phyloP scores from a whole-genome alignment of 1,140 invertebrate species.

The Planococcus citri region DNA sequence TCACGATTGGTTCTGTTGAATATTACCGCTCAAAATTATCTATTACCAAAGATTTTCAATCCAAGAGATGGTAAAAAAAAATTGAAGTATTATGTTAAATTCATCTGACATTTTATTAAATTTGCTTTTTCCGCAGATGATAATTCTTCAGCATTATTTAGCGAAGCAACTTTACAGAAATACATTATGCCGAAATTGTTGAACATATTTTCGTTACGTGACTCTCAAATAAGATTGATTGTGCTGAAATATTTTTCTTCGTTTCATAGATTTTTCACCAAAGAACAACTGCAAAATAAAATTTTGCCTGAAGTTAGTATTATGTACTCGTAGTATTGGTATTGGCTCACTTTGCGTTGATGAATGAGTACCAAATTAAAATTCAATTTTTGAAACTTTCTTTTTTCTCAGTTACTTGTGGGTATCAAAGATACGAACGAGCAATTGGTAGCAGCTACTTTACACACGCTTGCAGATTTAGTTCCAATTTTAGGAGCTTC shows the following conservation, averaged over 20 bases:
- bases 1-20: slow-evolving; percentile 72
- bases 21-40: slow-evolving; percentile 54
- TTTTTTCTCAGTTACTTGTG: slow-evolving; percentile 50
- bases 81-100: slow-evolving; percentile 12
- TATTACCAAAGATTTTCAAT: slow-evolving; percentile 59
- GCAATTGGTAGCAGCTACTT: slow-evolving; percentile 58
- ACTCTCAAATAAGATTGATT: slow-evolving; percentile 56
- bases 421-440: slow-evolving; percentile 74
- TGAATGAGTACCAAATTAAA: too few species aligned
- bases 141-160: slow-evolving; percentile 41
- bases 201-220: slow-evolving; percentile 62
- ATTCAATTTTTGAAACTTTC: too few species aligned
- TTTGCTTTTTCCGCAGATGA: slow-evolving; percentile 20
- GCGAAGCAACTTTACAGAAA: slow-evolving; percentile 47
- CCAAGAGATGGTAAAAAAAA: slow-evolving; percentile 50
- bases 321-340: too few species aligned
- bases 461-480: slow-evolving; percentile 63
- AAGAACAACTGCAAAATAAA: slow-evolving; percentile 50
- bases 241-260: slow-evolving; percentile 56
- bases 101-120: background rate
- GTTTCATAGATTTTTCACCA: slow-evolving; percentile 52
- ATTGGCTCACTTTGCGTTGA: too few species aligned
- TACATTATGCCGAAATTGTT: slow-evolving; percentile 57
- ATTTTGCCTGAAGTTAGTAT: slow-evolving; percentile 54
- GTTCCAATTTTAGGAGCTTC: slow-evolving; percentile 68